phyloP scores from a whole-genome alignment of 37 sponge, comb jelly and placozoan genomes.

The Cliona cf. orientalis region DNA sequence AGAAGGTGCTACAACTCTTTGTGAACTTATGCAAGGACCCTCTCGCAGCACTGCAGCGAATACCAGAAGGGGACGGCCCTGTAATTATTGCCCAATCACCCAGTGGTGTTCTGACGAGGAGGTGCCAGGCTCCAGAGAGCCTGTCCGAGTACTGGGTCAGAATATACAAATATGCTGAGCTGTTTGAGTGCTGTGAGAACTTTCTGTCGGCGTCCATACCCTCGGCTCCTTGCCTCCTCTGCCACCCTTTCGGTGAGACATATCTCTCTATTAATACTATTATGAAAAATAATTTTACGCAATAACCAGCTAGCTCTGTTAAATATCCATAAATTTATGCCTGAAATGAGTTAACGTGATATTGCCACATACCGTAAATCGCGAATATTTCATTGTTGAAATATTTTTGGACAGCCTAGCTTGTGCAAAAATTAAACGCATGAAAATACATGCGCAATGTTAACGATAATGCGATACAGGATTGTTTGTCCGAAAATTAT shows the following conservation, averaged over 20 bases:
- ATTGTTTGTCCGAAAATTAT: no score
- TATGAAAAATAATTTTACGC: no score
- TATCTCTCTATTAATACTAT: no score
- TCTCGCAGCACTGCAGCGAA: constrained; percentile 13
- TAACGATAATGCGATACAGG: no score
- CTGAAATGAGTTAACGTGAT: no score
- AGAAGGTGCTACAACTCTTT: constrained; percentile 50
- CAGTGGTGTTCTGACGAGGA: constrained; percentile 2
- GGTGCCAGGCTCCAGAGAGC: constrained; percentile 39
- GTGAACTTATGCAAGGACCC: constrained; percentile 63
- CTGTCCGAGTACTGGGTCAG: constrained; percentile 67
- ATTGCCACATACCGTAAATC: no score
- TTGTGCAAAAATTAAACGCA: no score
- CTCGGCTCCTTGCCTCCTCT: constrained; percentile 75
- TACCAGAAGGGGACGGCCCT: constrained; percentile 54
- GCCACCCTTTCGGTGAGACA: constrained; percentile 75
- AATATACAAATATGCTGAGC: constrained; percentile 37
- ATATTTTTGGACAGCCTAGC: no score
- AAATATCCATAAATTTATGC: no score
- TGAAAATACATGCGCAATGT: no score
- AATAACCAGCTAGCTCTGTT: no score
- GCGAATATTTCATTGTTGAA: no score
- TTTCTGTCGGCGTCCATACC: constrained; percentile 70
- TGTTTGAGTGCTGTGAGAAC: constrained; percentile 76
- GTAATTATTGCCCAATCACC: not conserved